phyloP scores from a whole-genome alignment of 1,140 invertebrate species.

The Popillia japonica region DNA sequence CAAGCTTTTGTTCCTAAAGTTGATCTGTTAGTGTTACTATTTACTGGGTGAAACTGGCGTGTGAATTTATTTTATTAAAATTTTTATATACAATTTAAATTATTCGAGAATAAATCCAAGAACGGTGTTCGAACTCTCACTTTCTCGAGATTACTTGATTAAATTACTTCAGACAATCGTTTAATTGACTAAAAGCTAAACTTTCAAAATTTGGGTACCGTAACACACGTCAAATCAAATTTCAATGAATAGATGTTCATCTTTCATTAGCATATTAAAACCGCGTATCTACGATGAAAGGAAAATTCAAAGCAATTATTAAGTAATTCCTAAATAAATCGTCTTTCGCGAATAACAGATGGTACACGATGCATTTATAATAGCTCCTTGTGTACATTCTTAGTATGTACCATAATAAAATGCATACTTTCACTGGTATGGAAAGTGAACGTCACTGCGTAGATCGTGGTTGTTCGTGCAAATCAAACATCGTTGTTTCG shows the following conservation, averaged over 20 bases:
- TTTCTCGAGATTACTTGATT: not conserved
- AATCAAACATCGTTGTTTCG: conserved; percentile 15
- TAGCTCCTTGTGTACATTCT: not conserved
- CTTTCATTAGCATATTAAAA: not conserved
- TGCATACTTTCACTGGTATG: conserved; percentile 30
- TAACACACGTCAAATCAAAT: not conserved
- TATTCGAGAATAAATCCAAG: no score
- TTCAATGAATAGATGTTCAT: not conserved
- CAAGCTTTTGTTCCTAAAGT: no score
- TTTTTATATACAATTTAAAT: no score
- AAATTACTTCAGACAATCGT: not conserved
- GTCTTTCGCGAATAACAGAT: conserved; percentile 27
- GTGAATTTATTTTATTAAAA: no score
- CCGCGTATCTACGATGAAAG: not conserved
- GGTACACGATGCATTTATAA: conserved; percentile 31
- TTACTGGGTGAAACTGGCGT: no score
- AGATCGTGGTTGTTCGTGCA: not conserved
- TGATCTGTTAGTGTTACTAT: no score
- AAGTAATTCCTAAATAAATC: conserved; percentile 17
- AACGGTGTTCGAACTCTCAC: no score
- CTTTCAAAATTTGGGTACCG: conserved; percentile 2
- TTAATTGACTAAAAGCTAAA: not conserved
- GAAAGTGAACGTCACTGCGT: conserved; percentile 7
- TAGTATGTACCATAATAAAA: conserved; percentile 17
- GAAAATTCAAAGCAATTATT: conserved; percentile 21